These are phyloP conservation scores for Antheraea yamamai DNA, from an alignment of 2,888 invertebrate genomes.

Conservation along the genomic window DNA sequence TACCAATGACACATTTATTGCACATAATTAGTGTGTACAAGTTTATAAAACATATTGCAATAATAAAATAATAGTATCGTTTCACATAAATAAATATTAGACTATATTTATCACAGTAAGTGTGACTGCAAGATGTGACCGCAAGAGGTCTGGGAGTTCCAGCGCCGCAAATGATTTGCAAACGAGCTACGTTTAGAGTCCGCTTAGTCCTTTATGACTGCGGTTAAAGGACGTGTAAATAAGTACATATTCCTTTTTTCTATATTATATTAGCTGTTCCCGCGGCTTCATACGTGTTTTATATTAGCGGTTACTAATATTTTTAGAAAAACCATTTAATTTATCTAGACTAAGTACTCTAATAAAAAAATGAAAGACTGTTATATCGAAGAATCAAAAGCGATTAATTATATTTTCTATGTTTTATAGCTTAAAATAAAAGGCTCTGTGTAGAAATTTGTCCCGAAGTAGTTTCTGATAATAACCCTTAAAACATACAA, in stretches of 20 bases:
- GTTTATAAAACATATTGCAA: background rate
- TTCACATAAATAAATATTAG: background rate
- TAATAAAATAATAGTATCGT: background rate
- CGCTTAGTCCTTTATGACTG: background rate
- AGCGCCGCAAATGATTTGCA: slow-evolving; percentile 36
- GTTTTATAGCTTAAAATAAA: background rate
- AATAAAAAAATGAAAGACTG: too few species aligned
- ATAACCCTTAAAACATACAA: slow-evolving; percentile 1
- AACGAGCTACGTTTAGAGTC: slow-evolving; percentile 30
- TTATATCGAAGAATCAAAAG: background rate
- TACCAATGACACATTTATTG: too few species aligned
- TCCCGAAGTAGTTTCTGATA: background rate
- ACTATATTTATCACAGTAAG: background rate
- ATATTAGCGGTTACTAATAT: too few species aligned
- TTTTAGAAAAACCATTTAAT: background rate
- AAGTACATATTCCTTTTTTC: background rate
- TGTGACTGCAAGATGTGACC: background rate
- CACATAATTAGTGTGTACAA: too few species aligned
- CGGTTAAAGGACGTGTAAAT: background rate
- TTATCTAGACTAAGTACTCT: background rate
- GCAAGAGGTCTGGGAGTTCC: background rate
- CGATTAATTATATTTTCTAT: background rate
- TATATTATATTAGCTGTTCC: background rate
- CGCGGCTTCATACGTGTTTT: too few species aligned
- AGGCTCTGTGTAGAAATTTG: background rate